phyloP scores from a whole-genome alignment of 2,888 invertebrate species.

The Trilocha varians region DNA sequence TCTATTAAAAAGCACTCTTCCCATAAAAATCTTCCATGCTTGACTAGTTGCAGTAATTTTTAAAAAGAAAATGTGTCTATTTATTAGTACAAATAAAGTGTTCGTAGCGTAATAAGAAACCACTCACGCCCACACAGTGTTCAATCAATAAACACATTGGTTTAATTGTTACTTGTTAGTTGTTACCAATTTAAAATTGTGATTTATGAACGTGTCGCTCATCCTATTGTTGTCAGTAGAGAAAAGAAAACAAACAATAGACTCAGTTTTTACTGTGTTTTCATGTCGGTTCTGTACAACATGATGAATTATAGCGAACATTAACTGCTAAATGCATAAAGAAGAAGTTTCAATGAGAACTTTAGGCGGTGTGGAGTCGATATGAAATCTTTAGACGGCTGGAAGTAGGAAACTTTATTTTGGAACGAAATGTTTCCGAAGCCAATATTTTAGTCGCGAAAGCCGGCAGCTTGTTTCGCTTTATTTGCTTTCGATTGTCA shows the following conservation, averaged over 20 bases:
- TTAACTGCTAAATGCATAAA: not conserved
- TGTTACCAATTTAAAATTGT: not conserved
- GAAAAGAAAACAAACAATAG: conserved; percentile 3
- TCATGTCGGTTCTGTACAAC: not conserved
- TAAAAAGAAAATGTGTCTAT: too few species aligned
- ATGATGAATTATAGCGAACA: not conserved
- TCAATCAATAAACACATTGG: not conserved
- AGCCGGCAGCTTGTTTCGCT: conserved; percentile 32
- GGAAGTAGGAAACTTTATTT: conserved; percentile 6
- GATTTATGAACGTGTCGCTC: conserved; percentile 2
- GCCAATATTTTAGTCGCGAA: conserved; percentile 46
- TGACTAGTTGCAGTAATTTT: too few species aligned
- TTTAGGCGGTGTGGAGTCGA: not conserved
- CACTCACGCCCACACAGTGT: not conserved
- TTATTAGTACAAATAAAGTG: not conserved
- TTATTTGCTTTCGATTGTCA: conserved; percentile 59
- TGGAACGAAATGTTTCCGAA: conserved; percentile 27
- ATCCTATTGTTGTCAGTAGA: conserved; percentile 1
- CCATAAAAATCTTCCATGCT: too few species aligned
- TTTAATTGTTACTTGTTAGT: not conserved
- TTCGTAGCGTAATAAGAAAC: not conserved
- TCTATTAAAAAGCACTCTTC: too few species aligned
- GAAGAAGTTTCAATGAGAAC: not conserved
- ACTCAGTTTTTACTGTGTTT: not conserved
- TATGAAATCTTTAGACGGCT: not conserved